These are phyloP conservation scores for Streblospio benedicti DNA, from an alignment of 1,140 invertebrate species.

Conservation along the genomic window DNA sequence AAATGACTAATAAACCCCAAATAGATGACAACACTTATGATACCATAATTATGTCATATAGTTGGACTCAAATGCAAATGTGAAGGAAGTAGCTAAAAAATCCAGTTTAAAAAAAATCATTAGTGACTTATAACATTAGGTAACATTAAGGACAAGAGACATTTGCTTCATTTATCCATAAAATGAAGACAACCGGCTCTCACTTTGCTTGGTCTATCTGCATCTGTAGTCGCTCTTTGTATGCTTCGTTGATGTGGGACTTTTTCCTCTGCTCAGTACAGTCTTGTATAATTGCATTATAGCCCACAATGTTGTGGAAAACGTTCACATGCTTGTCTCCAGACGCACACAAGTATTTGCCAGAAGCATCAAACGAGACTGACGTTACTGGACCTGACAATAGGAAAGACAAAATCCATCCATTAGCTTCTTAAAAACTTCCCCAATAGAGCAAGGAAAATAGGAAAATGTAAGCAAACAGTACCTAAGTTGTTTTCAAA, in stretches of 20 bases:
- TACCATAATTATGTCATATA: too few relatives aligned
- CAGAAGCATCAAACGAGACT: constrained; percentile 63
- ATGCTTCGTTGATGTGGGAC: constrained; percentile 53
- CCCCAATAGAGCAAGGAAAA: constrained; percentile 25
- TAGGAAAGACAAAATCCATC: too few relatives aligned
- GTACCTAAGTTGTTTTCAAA: background rate
- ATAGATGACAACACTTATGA: too few relatives aligned
- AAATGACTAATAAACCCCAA: too few relatives aligned
- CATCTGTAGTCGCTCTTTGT: constrained; percentile 63
- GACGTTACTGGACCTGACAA: constrained; percentile 60
- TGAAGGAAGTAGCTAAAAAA: too few relatives aligned
- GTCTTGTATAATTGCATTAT: constrained; percentile 58
- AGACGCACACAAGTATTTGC: constrained; percentile 63
- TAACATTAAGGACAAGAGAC: too few relatives aligned
- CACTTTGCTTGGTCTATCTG: constrained; percentile 59
- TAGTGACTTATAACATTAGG: too few relatives aligned
- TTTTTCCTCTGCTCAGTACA: constrained; percentile 59
- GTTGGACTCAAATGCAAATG: too few relatives aligned
- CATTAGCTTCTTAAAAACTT: too few relatives aligned
- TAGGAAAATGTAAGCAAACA: background rate
- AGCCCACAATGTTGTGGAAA: constrained; percentile 72
- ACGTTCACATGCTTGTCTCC: constrained; percentile 69
- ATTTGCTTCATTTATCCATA: too few relatives aligned
- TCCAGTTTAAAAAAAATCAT: too few relatives aligned
- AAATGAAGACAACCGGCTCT: too few relatives aligned